phyloP scores from a whole-genome alignment of 2,888 invertebrate genomes.

The Pelosia muscerda region DNA sequence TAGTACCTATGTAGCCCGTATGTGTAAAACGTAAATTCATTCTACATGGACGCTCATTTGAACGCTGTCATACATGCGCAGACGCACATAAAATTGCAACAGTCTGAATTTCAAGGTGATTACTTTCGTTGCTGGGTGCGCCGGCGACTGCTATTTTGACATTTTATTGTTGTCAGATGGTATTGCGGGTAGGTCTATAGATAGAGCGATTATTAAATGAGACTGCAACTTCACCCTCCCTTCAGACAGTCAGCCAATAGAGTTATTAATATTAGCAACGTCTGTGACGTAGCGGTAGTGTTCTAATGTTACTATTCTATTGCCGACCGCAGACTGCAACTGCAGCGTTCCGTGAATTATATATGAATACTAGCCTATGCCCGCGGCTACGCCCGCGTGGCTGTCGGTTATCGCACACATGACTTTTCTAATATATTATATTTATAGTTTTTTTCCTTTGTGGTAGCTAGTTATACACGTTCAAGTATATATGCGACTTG shows the following conservation, averaged over 20 bases:
- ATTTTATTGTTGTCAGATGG: background rate
- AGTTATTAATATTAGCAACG: too few relatives aligned
- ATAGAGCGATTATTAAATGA: background rate
- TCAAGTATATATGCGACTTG: too few relatives aligned
- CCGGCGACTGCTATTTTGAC: constrained; percentile 8
- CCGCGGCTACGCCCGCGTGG: too few relatives aligned
- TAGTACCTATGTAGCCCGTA: background rate
- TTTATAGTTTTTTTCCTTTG: too few relatives aligned
- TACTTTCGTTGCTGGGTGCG: constrained; percentile 35
- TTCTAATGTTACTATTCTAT: too few relatives aligned
- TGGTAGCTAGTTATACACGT: too few relatives aligned
- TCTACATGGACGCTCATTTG: background rate
- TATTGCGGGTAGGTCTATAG: background rate
- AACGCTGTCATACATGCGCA: constrained; percentile 13
- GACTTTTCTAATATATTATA: too few relatives aligned
- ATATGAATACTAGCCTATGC: too few relatives aligned
- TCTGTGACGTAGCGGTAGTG: too few relatives aligned
- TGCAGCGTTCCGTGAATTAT: too few relatives aligned
- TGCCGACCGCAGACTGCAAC: too few relatives aligned
- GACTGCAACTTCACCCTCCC: background rate
- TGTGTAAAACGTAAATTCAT: background rate
- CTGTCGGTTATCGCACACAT: too few relatives aligned
- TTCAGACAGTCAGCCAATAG: background rate
- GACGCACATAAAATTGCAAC: constrained; percentile 12
- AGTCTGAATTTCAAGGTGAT: constrained; percentile 24